These are phyloP conservation scores for western clawed frog (Xenopus tropicalis) DNA, from an alignment of 2,113 vertebrate genomes.

Conservation along the genomic window DNA sequence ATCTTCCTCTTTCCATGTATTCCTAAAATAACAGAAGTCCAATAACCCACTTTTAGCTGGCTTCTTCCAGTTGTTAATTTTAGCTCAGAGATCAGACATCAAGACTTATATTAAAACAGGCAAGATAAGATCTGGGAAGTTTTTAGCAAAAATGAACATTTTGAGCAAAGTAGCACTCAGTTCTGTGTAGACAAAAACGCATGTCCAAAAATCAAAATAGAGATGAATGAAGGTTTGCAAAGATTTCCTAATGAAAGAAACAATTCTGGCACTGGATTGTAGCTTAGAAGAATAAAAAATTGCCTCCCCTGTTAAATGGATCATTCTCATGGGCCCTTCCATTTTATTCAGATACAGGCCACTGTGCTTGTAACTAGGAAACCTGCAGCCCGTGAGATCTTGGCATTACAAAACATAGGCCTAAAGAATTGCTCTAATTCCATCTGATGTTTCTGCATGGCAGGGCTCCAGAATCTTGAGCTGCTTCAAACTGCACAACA, in stretches of 20 bases:
- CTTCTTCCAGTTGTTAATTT: too few species aligned
- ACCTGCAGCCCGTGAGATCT: background rate
- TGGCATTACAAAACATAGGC: background rate
- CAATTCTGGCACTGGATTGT: background rate
- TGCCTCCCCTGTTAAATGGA: background rate
- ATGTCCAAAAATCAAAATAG: background rate
- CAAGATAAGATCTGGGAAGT: too few species aligned
- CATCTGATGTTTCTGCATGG: too few species aligned
- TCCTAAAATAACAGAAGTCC: too few species aligned
- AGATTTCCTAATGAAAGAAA: background rate
- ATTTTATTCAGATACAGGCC: slow-evolving; percentile 2
- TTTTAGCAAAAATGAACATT: too few species aligned
- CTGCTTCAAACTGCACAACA: too few species aligned
- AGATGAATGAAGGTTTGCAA: background rate
- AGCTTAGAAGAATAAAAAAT: background rate
- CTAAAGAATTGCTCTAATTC: background rate
- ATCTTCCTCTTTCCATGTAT: too few species aligned
- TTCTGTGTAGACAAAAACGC: background rate
- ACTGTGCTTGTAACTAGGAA: slow-evolving; percentile 2
- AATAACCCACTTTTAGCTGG: too few species aligned
- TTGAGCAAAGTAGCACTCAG: background rate
- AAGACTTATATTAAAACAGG: too few species aligned
- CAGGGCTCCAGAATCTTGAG: too few species aligned
- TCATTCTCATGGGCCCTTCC: background rate
- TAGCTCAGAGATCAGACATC: too few species aligned